Evolutionary conservation across 2,888 invertebrate genomes (phyloP), one percentile per base, ranked within the genome.

Genomic region (Chalcis sispes): DNA sequence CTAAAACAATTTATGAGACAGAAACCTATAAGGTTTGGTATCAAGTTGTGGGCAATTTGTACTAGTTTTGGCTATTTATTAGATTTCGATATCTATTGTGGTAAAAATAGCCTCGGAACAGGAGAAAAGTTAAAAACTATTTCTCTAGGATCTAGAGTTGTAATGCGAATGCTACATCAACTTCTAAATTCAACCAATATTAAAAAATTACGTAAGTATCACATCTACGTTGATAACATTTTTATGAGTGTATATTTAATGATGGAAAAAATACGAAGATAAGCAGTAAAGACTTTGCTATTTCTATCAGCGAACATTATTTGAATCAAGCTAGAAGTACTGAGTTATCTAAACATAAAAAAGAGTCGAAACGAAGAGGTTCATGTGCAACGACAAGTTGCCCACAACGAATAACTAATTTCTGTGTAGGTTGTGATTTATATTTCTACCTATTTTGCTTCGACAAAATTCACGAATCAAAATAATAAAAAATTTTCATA

Each of bases 181-280:
- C 2, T 48, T 48, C 2, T 48, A 5, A 18, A n/a, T 5, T 48
- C 48, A 48, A 18, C 5, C 8, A 13, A 13, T n/a, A 18, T 5
- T 13, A 13, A 48, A 2, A 3, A n/a, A 48, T n/a, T 48, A 15
- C 48, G n/a, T 18, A 18, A 1, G n/a, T 48, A 48, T 48, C 48
- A 48, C 18, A n/a, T 48, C 5, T 48, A 48, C n/a, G 5, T 48
- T 48, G 48, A 48, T 18, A 48, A 48, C 48, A n/a, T 48, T 48
- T 48, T 48, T 48, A 36, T 36, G 36, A 36, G 36, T 36, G 36
- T 36, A 36, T 4, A 36, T 36, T 36, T 36, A 36, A 36, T 36
- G 36, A 10, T 36, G n/a, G n/a, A n/a, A n/a, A n/a, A n/a, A n/a
- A n/a, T n/a, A n/a, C n/a, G n/a, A n/a, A n/a, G n/a, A n/a, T n/a